Conservation (phyloP, 2,888 invertebrate genomes). For the Taphrorychus bicolor region DNA sequence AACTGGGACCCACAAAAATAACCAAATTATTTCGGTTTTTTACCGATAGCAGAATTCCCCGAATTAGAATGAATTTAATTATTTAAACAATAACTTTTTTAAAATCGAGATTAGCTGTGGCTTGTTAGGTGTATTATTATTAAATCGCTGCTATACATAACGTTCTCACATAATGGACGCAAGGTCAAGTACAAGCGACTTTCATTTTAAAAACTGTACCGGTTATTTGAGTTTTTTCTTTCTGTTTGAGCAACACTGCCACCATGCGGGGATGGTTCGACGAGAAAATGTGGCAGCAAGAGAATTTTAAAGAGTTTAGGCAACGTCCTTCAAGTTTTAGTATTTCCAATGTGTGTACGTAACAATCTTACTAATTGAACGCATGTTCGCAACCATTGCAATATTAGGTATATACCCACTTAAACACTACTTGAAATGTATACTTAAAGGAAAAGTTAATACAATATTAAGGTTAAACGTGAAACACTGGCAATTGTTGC, state of each 20-base stretch:
- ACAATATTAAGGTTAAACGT: slow-evolving; percentile 32
- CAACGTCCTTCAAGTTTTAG: too few relatives aligned
- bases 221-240: background rate
- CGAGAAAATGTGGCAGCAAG: too few relatives aligned
- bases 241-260: too few relatives aligned
- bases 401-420: too few relatives aligned
- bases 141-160: slow-evolving; percentile 17
- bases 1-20: too few relatives aligned
- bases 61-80: background rate
- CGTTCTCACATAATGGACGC: slow-evolving; percentile 21
- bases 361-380: slow-evolving; percentile 1
- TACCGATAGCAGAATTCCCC: too few relatives aligned
- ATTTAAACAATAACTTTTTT: slow-evolving; percentile 12
- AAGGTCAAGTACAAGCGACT: slow-evolving; percentile 25
- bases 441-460: slow-evolving; percentile 32
- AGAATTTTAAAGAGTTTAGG: too few relatives aligned
- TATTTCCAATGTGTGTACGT: background rate
- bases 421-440: slow-evolving; percentile 21
- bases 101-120: slow-evolving; percentile 29
- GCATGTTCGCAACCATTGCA: slow-evolving; percentile 24
- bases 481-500: slow-evolving; percentile 27
- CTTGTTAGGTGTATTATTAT: slow-evolving; percentile 23
- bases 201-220: background rate
- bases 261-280: too few relatives aligned
- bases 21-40: too few relatives aligned